Base-by-base conservation (phyloP, 2,888 invertebrate genomes). In the Lissocephala sabroskyi region DNA sequence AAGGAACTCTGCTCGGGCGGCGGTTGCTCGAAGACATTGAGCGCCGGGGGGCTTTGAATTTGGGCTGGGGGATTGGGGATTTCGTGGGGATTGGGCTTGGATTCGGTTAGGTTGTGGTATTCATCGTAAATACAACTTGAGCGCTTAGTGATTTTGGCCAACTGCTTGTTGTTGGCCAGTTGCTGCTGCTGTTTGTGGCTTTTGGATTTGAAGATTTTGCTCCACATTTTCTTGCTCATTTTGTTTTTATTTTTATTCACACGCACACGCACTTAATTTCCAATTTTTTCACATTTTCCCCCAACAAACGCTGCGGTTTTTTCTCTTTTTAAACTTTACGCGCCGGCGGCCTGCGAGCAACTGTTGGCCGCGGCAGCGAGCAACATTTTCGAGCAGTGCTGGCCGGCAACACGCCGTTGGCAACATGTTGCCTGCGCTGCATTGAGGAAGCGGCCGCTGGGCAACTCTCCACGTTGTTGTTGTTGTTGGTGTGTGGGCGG, bases 221-320 rank as follows among this genome's bases (percentile, higher is more conserved):
- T 76, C 84, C 84, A 84, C 81, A 84, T 84, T 77, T 82, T 82
- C 62, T 81, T 83, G 51, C 84, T 84, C 83, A 82, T 82, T 57
- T 60, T 65, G 36, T 19, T 18, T 28, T 29, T 11, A 18, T 39
- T 39, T 39, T n/a, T n/a, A n/a, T n/a, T n/a, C n/a, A n/a, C n/a
- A n/a, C n/a, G n/a, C n/a, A n/a, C 23, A 5, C 23, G 23, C 7
- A 23, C 7, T 23, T 55, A 37, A 52, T 49, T 52, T 45, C 13
- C 6, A 39, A 19, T 40, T 46, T 59, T 52, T 48, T 32, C 33
- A 36, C 45, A 49, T 52, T 40, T 45, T 29, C 36, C 30, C 39
- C 18, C 11, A 33, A 29, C 29, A 29, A 29, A 2, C n/a, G n/a
- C n/a, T n/a, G n/a, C n/a, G n/a, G n/a, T n/a, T n/a, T 1, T 2